Evolutionary conservation across 2,888 invertebrate genomes (phyloP), one percentile per base, ranked within the genome.

Genomic region (Trissolcus brochymenae): DNA sequence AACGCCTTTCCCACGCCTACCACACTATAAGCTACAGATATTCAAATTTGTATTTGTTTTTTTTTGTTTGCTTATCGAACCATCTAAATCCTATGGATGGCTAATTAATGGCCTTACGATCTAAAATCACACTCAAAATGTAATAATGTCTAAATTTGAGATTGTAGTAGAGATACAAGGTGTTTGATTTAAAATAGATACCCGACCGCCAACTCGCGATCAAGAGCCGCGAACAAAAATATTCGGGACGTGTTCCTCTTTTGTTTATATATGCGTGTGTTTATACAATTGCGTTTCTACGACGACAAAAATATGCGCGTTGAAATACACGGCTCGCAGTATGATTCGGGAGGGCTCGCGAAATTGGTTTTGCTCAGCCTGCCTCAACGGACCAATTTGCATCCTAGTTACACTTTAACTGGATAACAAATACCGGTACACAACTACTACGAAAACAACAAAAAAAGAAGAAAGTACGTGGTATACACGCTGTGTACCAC

Each of bases 101-200:
- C 72, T 77, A 72, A 64, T 73, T 29, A 76, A 56, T 72, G 62
- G 55, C 55, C 67, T 77, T 77, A 73, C 16, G 6, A 82, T 76
- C 84, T 86, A 86, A 85, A 86, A 87, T 87, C 87, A 87, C 87
- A 87, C 87, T 86, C 86, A 84, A 86, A 87, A 86, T 82, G 81
- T 84, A 85, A 84, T 81, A 62, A 77, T 66, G 76, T 72, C 62
- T 72, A 75, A 53, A 68, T 59, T 62, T 78, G 65, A 73, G 73
- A 70, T 73, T 76, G 57, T 43, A 65, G 56, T 72, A 65, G 50
- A 65, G 60, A 70, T 76, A 72, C 57, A 71, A 64, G 72, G 72
- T 68, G 55, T 77, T 77, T 77, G 76, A 77, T 77, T 77, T 72
- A 72, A 77, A 77, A 77, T 77, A 77, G 57, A 67, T 68, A 35